Percentiles rank a stretch among this genome's conserved stretches.
These are phyloP conservation scores for Hydraecia micacea DNA, from an alignment of 2,888 invertebrate genomes.

Conservation along the genomic window DNA sequence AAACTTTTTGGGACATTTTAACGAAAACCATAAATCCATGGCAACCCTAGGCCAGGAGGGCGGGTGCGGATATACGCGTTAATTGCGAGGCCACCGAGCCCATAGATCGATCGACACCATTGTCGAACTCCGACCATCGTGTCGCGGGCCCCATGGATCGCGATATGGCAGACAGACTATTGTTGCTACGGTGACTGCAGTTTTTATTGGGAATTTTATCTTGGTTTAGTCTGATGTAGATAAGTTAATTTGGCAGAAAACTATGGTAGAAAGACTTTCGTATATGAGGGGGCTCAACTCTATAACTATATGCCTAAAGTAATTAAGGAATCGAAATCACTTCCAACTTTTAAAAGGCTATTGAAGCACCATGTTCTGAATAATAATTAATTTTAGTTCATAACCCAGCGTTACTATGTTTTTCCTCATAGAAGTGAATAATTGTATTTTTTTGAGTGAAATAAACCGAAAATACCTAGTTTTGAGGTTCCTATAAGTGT, in stretches of 20 bases:
- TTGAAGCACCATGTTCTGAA: background rate
- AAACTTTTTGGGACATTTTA: background rate
- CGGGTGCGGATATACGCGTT: constrained; percentile 83
- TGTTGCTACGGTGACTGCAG: constrained; percentile 54
- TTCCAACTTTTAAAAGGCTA: background rate
- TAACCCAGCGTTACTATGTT: background rate
- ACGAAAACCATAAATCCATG: constrained; percentile 32
- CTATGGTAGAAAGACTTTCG: background rate
- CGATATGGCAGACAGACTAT: constrained; percentile 25
- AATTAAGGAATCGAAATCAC: background rate
- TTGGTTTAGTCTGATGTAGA: background rate
- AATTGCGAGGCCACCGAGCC: constrained; percentile 81
- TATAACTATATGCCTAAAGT: background rate
- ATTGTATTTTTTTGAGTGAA: background rate
- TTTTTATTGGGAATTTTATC: constrained; percentile 9
- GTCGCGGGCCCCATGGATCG: constrained; percentile 62
- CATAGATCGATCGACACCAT: constrained; percentile 75
- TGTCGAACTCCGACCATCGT: constrained; percentile 67
- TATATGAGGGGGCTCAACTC: background rate
- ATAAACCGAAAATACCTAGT: background rate
- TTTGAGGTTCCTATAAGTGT: background rate
- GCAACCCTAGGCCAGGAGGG: constrained; percentile 64
- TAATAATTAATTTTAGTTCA: too few species aligned
- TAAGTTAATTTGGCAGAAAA: background rate
- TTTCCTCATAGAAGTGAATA: background rate